Base-by-base conservation (phyloP, 2,113 vertebrate genomes). In the Anguilla rostrata region DNA sequence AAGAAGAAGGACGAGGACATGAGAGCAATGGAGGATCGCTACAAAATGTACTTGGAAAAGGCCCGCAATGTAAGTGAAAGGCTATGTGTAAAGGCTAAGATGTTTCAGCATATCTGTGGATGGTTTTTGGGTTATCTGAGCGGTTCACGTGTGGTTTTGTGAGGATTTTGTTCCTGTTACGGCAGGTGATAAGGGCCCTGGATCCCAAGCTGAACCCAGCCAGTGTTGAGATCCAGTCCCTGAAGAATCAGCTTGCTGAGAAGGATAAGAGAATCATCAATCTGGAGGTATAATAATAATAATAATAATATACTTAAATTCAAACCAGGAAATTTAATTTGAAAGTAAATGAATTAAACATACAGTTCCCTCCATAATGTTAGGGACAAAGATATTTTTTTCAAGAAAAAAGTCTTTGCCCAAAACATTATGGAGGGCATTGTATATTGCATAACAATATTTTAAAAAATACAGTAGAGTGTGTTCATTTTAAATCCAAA, bases 1-100 rank as follows among this genome's bases (percentile, higher is more conserved):
- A 96, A 96, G 89, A 99, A 99, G 94, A 99, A 99, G 88, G 98
- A 99, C 83, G 98, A 99, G 18, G 98, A 99, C 94, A 99, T 99
- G 98, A 96, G 96, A 93, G 97, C 97, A 12, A 99, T 99, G 98
- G 98, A 99, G 89, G 98, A 99, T 89, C 95, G 98, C 91, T 99
- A 99, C 16, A 99, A 99, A 92, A 97, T 98, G 97, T 99, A 99
- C 91, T 94, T 99, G 90, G 98, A 99, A 91, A 99, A 99, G 94
- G 98, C 98, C 90, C 97, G 98, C 89, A 97, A 97, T 88, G 98
- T 99, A 93, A 97, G 97, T 96, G 49, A 8, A 43, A 12, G 7
- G 49, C 49, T 12, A 6, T 46, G 12, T 53, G 49, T 1, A 53
- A 9, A 53, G 49, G 1, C 12, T 53, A 14, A 53, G 11, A 78